These are phyloP conservation scores for Panurus biarmicus DNA, from an alignment of 2,113 vertebrate genomes.

Conservation along the genomic window DNA sequence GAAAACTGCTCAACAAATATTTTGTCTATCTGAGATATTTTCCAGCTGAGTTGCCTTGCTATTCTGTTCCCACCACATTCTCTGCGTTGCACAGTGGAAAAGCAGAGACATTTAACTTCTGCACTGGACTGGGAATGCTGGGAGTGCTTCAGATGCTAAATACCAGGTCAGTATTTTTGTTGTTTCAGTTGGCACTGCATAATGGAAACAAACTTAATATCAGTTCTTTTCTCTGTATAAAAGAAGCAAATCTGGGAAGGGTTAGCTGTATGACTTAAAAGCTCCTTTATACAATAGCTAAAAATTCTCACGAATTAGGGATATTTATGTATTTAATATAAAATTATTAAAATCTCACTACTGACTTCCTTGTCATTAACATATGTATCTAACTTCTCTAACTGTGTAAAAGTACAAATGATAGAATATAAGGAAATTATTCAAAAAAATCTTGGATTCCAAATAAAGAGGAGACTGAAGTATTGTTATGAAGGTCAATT, in stretches of 20 bases:
- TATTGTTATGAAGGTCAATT: background rate
- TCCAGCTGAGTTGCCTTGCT: slow-evolving; percentile 72
- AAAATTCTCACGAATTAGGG: slow-evolving; percentile 13
- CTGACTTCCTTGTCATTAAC: background rate
- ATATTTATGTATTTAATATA: slow-evolving; percentile 2
- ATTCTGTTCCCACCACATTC: slow-evolving; percentile 78
- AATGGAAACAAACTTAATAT: slow-evolving; percentile 56
- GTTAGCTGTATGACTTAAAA: slow-evolving; percentile 19
- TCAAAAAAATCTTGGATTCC: background rate
- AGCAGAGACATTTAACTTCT: slow-evolving; percentile 70
- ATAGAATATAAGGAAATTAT: background rate
- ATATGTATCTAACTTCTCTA: background rate
- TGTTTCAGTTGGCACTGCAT: slow-evolving; percentile 25
- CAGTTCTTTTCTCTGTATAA: slow-evolving; percentile 3
- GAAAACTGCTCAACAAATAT: slow-evolving; percentile 76
- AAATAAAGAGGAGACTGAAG: background rate
- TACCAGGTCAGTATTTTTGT: slow-evolving; percentile 40
- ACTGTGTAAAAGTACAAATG: background rate
- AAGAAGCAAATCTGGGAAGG: slow-evolving; percentile 11
- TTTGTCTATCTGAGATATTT: slow-evolving; percentile 76
- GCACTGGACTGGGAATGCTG: slow-evolving; percentile 48
- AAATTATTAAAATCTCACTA: slow-evolving; percentile 1
- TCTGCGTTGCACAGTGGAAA: slow-evolving; percentile 67
- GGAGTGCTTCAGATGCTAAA: slow-evolving; percentile 44
- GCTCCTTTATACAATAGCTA: background rate